Base-by-base conservation (phyloP, 1,140 invertebrate genomes). In the Calephelis nemesis region DNA sequence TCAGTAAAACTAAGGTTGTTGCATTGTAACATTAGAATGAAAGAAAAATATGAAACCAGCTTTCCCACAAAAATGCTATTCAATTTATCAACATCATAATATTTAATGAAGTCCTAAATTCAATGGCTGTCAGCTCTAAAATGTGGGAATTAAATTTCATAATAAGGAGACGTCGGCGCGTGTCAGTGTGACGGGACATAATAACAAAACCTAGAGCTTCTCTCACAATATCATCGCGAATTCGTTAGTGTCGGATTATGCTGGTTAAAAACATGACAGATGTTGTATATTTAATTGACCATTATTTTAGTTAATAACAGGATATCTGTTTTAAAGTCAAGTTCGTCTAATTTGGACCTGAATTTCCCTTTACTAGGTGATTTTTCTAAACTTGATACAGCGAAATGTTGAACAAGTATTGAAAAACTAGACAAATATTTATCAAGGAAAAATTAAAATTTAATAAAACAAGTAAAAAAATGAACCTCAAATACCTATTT, bases 241-340 rank as follows among this genome's bases (percentile, higher is more conserved):
- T 69, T 69, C 68, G 65, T 69, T 69, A 69, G 40, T 48, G 58
- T 45, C 50, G 60, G 63, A 48, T 69, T 65, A 68, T 50, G 42
- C 60, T 40, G 39, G 45, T 64, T 69, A 52, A 73, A 69, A 67
- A 66, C 67, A 73, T 69, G 71, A 73, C 71, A 58, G 58, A 60
- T 68, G 67, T 60, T 58, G 52, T 68, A 30, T 58, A 39, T 54
- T 19, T 58, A 58, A 39, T 58, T 58, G 52, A 58, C 52, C 52
- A 58, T 58, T 58, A 58, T 58, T 58, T 58, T 12, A 12, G 30
- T 12, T 40, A 5, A 58, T 7, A 9, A 39, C 7, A 12, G 52
- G 54, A 58, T 30, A 40, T 58, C 39, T 11, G 11, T 58, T 9
- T 30, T 30, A 30, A 58, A 58, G 1, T 58, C 19, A 30, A 58